Conservation (phyloP, 2,113 vertebrate species). For the Galeopterus variegatus region DNA sequence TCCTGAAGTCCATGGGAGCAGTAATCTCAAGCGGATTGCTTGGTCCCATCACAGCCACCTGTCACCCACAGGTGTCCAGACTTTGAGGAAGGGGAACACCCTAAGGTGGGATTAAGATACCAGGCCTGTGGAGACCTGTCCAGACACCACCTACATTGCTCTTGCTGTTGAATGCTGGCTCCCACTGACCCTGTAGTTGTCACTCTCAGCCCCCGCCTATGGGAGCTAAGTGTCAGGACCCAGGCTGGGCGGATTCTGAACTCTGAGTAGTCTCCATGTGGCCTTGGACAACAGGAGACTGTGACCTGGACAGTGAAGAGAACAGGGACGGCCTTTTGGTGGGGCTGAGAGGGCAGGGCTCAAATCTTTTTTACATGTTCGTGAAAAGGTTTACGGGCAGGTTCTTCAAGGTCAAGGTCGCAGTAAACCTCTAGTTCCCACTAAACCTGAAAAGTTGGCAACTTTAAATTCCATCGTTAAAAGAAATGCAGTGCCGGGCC, state of each 20-base stretch:
- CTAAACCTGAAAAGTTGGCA: not conserved
- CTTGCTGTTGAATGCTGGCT: not conserved
- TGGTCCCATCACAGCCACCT: not conserved
- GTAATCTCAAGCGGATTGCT: not conserved
- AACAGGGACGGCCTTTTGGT: not conserved
- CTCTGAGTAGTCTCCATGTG: not conserved
- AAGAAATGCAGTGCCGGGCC: not conserved
- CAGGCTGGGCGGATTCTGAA: not conserved
- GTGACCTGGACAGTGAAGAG: not conserved
- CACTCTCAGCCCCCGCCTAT: not conserved
- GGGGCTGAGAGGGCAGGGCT: not conserved
- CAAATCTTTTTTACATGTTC: not conserved
- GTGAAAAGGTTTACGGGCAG: not conserved
- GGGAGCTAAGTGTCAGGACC: not conserved
- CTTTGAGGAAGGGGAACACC: not conserved
- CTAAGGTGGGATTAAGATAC: not conserved
- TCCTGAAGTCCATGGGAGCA: not conserved
- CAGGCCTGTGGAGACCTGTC: not conserved
- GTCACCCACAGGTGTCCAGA: not conserved
- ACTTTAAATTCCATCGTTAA: not conserved
- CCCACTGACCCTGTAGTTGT: not conserved
- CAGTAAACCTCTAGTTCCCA: not conserved
- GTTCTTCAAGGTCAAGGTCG: slow-evolving; percentile 43
- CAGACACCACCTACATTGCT: not conserved
- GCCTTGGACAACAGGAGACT: not conserved